These are phyloP conservation scores for Uromys caudimaculatus DNA, from an alignment of 2,797 vertebrate species.

Conservation along the genomic window DNA sequence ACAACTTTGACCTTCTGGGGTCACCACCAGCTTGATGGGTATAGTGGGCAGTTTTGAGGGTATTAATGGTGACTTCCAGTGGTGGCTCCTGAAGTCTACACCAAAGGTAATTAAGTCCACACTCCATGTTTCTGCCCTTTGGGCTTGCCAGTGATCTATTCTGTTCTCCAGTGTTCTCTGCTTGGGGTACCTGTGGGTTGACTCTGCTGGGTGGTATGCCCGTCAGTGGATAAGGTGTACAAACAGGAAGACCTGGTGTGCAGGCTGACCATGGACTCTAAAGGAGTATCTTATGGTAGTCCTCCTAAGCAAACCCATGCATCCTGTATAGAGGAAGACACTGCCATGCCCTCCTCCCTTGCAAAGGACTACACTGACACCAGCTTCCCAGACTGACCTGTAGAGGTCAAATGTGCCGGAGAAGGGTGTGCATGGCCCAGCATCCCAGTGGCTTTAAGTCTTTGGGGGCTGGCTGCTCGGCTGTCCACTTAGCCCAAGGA, in stretches of 20 bases:
- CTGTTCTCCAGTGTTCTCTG: neutral
- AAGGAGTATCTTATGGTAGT: too few species aligned
- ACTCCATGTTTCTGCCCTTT: neutral
- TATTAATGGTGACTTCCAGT: neutral
- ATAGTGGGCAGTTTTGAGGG: accelerated
- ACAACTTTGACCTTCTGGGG: accelerated
- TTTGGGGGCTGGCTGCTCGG: accelerated
- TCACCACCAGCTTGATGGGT: accelerated
- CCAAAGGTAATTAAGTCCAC: accelerated
- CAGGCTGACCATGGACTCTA: accelerated
- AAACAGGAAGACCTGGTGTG: neutral
- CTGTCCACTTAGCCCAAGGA: accelerated
- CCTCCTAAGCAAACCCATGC: neutral
- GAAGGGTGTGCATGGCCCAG: too few species aligned
- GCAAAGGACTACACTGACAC: accelerated
- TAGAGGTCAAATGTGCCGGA: accelerated
- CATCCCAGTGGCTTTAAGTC: too few species aligned
- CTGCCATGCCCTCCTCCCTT: accelerated
- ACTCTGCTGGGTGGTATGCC: accelerated
- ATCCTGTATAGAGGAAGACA: too few species aligned
- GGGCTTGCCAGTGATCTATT: accelerated
- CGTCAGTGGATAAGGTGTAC: accelerated
- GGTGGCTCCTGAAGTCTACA: accelerated
- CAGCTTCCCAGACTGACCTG: accelerated
- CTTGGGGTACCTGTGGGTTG: accelerated